phyloP scores from a whole-genome alignment of 2,113 vertebrate species.

The Lipophrys pholis region DNA sequence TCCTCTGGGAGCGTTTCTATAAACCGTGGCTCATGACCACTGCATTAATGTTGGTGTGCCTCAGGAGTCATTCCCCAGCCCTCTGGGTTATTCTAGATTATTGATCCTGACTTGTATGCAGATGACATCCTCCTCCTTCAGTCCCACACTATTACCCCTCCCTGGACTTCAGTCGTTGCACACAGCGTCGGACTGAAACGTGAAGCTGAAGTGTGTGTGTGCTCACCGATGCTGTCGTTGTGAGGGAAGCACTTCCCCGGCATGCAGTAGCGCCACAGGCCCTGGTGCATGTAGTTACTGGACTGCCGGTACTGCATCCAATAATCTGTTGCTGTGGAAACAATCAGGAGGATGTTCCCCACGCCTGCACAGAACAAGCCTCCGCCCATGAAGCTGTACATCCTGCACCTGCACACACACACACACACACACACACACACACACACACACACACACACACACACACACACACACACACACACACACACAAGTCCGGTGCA shows the following conservation, averaged over 20 bases:
- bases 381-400: slow-evolving; percentile 86
- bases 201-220: no score
- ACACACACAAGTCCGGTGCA: slow-evolving; percentile 26
- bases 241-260: slow-evolving; percentile 79
- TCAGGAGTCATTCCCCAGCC: no score
- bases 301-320: slow-evolving; percentile 83
- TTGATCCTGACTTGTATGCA: no score
- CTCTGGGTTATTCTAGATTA: no score
- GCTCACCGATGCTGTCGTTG: slow-evolving; percentile 76
- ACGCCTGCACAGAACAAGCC: slow-evolving; percentile 83
- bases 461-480: slow-evolving; percentile 11
- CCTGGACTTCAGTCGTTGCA: no score
- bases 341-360: slow-evolving; percentile 84
- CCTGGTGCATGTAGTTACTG: slow-evolving; percentile 82
- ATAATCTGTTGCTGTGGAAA: slow-evolving; percentile 87
- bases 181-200: no score
- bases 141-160: no score
- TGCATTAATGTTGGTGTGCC: no score
- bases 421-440: slow-evolving; percentile 26
- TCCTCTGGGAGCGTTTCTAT: no score
- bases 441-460: slow-evolving; percentile 26
- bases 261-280: slow-evolving; percentile 81
- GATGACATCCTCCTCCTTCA: no score
- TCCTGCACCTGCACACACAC: slow-evolving; percentile 75
- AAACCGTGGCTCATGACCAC: no score